A percentile compares a stretch with the other conserved stretches of the same genome.
Evolutionary conservation across 2,888 invertebrate genomes (phyloP).

Genomic region (Ecdyonurus torrentis): DNA sequence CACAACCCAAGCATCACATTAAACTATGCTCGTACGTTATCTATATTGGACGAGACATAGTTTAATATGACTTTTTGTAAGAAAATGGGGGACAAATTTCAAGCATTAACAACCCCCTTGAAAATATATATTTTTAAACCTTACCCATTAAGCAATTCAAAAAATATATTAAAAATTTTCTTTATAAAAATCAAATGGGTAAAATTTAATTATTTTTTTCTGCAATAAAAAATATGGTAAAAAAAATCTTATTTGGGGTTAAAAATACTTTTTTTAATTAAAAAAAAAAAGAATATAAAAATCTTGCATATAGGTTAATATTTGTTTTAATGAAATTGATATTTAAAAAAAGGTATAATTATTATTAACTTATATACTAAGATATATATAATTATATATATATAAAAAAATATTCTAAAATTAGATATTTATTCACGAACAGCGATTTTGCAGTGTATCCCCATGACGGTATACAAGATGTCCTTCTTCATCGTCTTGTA

Average conservation of each 20-base stretch:
- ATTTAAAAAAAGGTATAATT: background rate
- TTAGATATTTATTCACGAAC: slow-evolving; percentile 62
- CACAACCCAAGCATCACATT: background rate
- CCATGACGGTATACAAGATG: slow-evolving; percentile 99
- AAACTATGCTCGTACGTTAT: too few species aligned
- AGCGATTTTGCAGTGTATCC: slow-evolving; percentile 98
- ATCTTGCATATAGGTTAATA: background rate
- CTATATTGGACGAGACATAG: too few species aligned
- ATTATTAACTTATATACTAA: background rate
- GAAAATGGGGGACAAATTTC: too few species aligned
- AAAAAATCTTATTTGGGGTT: background rate
- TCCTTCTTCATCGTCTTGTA: slow-evolving; percentile 99
- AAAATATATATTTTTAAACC: background rate
- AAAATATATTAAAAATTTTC: background rate
- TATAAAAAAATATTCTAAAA: background rate
- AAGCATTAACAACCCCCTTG: too few species aligned
- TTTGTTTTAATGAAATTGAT: background rate
- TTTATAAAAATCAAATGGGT: background rate
- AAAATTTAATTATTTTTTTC: background rate
- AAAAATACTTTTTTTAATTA: too few species aligned
- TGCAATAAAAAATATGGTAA: background rate
- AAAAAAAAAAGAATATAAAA: background rate
- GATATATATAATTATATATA: background rate
- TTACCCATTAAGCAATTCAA: background rate
- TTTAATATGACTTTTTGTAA: too few species aligned